A percentile compares a stretch with the other conserved stretches of the same genome.
Conservation (phyloP, 2,888 invertebrate genomes). For the Drosophila buzzatii region DNA sequence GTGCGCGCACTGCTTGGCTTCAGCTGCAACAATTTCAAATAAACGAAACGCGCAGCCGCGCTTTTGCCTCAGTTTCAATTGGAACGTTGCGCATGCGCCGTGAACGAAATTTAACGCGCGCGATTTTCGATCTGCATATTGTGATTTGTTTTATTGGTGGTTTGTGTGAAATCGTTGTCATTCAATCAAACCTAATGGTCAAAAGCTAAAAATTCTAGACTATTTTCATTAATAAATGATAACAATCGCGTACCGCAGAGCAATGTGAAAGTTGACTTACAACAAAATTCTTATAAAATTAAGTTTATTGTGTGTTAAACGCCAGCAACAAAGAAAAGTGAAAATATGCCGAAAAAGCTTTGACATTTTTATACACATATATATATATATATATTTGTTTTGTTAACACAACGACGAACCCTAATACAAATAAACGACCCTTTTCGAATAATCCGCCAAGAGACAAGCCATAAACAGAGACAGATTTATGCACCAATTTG, state of each 20-base stretch:
- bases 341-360: slow-evolving; percentile 34
- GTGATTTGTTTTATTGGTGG: background rate
- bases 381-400: background rate
- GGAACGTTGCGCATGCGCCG: slow-evolving; percentile 73
- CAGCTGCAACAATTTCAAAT: slow-evolving; percentile 56
- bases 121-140: slow-evolving; percentile 11
- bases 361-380: background rate
- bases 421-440: slow-evolving; percentile 50
- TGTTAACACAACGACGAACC: slow-evolving; percentile 30
- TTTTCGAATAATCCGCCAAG: slow-evolving; percentile 39
- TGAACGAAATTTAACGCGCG: slow-evolving; percentile 32
- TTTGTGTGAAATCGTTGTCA: slow-evolving; percentile 11
- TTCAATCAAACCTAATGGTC: background rate
- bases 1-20: slow-evolving; percentile 47
- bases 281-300: slow-evolving; percentile 42
- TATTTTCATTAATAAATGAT: slow-evolving; percentile 9
- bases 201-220: slow-evolving; percentile 18
- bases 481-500: slow-evolving; percentile 56
- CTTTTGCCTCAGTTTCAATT: slow-evolving; percentile 69
- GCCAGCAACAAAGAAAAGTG: slow-evolving; percentile 48
- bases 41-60: slow-evolving; percentile 62
- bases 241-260: background rate
- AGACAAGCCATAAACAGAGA: slow-evolving; percentile 36
- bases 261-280: slow-evolving; percentile 49
- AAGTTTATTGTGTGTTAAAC: slow-evolving; percentile 31